A percentile compares a stretch with the other conserved stretches of the same genome.
Evolutionary conservation across 2,888 invertebrate genomes (phyloP).

Genomic region (Galerucella nymphaeae): DNA sequence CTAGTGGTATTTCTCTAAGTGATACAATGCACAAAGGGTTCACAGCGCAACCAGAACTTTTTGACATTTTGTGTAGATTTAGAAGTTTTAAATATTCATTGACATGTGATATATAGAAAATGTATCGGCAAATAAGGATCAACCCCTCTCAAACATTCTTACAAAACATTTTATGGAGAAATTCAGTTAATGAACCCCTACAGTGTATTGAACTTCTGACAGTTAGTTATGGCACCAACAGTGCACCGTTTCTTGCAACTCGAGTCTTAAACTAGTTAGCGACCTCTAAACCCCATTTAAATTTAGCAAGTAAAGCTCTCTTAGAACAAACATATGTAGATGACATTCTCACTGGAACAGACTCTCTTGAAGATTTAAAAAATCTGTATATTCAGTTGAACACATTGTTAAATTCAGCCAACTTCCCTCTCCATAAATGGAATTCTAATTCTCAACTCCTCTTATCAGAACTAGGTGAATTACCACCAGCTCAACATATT

Average conservation of each 20-base stretch:
- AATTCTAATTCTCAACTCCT: background rate
- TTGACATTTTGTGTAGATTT: conserved; percentile 13
- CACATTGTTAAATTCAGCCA: background rate
- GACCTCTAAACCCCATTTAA: background rate
- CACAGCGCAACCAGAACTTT: conserved; percentile 18
- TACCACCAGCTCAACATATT: background rate
- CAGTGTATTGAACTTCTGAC: no score
- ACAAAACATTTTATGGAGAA: no score
- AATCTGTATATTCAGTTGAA: background rate
- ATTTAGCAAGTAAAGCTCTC: no score
- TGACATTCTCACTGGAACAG: conserved; percentile 5
- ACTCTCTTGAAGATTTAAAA: background rate
- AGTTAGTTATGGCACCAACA: no score
- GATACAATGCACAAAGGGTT: conserved; percentile 25
- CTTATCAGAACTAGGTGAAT: no score
- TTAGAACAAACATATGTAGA: conserved; percentile 5
- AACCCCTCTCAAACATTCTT: conserved; percentile 16
- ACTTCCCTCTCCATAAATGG: background rate
- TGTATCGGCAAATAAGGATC: conserved; percentile 34
- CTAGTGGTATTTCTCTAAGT: conserved; percentile 38
- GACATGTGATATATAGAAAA: conserved; percentile 35
- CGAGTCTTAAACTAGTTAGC: no score
- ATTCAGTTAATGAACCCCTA: no score
- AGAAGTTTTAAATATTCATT: conserved; percentile 22
- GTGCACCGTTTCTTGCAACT: no score